These are phyloP conservation scores for Sinopyrophorus schimmeli DNA, from an alignment of 2,888 invertebrate genomes.

Conservation along the genomic window DNA sequence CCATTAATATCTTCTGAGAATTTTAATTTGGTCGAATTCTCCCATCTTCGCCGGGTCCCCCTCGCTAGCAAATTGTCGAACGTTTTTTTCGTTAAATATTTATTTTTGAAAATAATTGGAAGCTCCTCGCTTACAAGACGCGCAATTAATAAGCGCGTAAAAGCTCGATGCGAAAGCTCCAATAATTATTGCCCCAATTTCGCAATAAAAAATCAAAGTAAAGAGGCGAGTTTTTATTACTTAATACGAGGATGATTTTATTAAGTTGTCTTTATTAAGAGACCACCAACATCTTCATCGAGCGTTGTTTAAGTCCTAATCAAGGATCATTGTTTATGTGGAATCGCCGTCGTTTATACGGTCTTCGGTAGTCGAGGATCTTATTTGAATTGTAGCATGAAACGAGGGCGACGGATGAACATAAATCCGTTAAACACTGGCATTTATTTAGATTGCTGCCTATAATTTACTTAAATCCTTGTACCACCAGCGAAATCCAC, in stretches of 20 bases:
- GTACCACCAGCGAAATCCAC: conserved; percentile 37
- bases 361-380: conserved; percentile 43
- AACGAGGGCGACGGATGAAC: conserved; percentile 35
- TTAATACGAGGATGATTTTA: background rate
- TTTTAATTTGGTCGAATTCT: too few species aligned
- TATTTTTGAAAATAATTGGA: too few species aligned
- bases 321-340: conserved; percentile 53
- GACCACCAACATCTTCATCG: conserved; percentile 50
- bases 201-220: background rate
- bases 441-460: conserved; percentile 50
- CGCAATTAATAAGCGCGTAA: too few species aligned
- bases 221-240: background rate
- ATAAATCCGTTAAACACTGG: conserved; percentile 52
- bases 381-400: conserved; percentile 52
- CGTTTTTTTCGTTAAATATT: too few species aligned
- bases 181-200: too few species aligned
- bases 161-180: too few species aligned
- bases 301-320: conserved; percentile 54
- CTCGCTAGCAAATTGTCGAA: too few species aligned
- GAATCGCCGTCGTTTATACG: conserved; percentile 48
- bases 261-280: conserved; percentile 8
- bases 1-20: too few species aligned
- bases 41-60: too few species aligned
- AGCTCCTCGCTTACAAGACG: too few species aligned
- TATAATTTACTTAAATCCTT: conserved; percentile 44